Evolutionary conservation across 2,113 vertebrate genomes (phyloP).

Genomic region (Cynocephalus volans): DNA sequence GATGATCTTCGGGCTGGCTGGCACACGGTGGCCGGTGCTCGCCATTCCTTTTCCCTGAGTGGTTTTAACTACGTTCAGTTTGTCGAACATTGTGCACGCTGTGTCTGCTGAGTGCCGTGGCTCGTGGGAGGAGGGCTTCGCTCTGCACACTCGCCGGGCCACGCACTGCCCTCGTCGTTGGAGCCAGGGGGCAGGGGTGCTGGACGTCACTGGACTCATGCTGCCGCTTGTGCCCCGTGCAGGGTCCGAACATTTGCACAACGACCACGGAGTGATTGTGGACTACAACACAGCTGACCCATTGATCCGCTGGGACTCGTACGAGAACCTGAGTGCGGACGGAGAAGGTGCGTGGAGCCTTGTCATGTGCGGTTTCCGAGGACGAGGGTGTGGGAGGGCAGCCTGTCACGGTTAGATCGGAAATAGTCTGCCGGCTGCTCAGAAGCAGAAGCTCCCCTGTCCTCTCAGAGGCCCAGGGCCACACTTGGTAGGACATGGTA

Average conservation of each 20-base stretch:
- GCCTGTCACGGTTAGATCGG: background rate
- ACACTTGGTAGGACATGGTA: background rate
- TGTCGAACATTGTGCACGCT: accelerated
- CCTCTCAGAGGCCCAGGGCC: background rate
- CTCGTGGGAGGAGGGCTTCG: background rate
- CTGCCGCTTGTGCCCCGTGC: slow-evolving; percentile 20
- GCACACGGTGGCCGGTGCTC: accelerated
- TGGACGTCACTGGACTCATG: accelerated
- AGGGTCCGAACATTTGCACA: slow-evolving; percentile 93
- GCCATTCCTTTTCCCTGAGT: accelerated
- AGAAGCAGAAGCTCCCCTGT: background rate
- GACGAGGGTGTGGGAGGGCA: background rate
- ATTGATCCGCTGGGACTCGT: slow-evolving; percentile 96
- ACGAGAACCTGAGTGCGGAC: slow-evolving; percentile 93
- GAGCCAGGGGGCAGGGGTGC: background rate
- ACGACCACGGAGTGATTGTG: slow-evolving; percentile 92
- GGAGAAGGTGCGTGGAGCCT: slow-evolving; percentile 91
- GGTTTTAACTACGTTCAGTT: accelerated
- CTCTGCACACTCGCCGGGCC: background rate
- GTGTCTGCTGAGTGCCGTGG: accelerated
- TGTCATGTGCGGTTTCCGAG: accelerated
- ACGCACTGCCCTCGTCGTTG: background rate
- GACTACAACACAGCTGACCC: slow-evolving; percentile 95
- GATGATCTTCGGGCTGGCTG: background rate
- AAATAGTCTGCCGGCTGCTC: background rate